These are phyloP conservation scores for Sisor rabdophorus DNA, from an alignment of 2,113 vertebrate genomes.

Conservation along the genomic window DNA sequence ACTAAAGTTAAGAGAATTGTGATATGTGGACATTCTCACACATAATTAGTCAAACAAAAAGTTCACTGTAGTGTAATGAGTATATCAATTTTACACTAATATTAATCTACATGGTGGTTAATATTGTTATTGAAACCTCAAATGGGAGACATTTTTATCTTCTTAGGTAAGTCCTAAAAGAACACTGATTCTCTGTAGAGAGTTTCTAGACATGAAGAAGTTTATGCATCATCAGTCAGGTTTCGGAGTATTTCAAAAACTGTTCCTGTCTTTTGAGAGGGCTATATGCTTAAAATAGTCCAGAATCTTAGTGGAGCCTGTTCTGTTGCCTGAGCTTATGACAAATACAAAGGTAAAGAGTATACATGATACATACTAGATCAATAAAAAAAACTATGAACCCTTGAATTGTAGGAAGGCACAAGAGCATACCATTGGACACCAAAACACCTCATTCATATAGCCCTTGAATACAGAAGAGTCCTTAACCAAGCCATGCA, in stretches of 20 bases:
- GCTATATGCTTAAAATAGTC: constrained; percentile 43
- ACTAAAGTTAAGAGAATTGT: not conserved
- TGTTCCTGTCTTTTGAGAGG: constrained; percentile 7
- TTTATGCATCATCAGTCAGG: constrained; percentile 55
- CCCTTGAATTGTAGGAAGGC: too few species aligned
- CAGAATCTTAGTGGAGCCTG: constrained; percentile 46
- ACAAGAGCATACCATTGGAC: too few species aligned
- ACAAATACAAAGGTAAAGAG: too few species aligned
- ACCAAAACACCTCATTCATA: too few species aligned
- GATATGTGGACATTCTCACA: not conserved
- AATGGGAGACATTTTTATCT: constrained; percentile 44
- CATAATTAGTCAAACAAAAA: constrained; percentile 11
- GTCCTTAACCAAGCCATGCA: too few species aligned
- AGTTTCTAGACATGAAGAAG: constrained; percentile 48
- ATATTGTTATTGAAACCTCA: constrained; percentile 25
- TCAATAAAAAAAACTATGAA: too few species aligned
- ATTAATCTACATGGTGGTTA: constrained; percentile 23
- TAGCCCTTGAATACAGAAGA: too few species aligned
- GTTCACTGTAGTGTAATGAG: not conserved
- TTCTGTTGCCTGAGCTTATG: constrained; percentile 50
- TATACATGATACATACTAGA: constrained; percentile 52
- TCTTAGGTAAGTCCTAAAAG: constrained; percentile 41
- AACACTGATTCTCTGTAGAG: constrained; percentile 45
- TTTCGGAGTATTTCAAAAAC: constrained; percentile 35
- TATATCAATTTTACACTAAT: not conserved